A percentile compares a stretch with the other conserved stretches of the same genome.
phyloP scores from a whole-genome alignment of 1,140 invertebrate genomes.

The Drosophila ironensis region DNA sequence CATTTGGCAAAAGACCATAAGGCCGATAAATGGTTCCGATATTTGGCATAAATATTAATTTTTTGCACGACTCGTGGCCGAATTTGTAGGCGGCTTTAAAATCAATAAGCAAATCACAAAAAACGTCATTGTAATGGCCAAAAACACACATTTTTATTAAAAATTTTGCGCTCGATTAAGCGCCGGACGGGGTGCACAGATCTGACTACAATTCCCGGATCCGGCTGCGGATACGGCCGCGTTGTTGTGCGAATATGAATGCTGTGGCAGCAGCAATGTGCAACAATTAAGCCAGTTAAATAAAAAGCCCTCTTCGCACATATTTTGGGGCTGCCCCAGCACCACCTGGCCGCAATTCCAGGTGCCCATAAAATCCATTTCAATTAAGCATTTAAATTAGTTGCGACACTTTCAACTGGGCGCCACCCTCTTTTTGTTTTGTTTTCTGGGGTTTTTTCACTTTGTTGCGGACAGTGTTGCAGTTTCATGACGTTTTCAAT shows the following conservation, averaged over 20 bases:
- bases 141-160: slow-evolving; percentile 21
- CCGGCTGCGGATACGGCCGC: not conserved
- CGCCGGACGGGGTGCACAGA: slow-evolving; percentile 15
- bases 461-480: slow-evolving; percentile 62
- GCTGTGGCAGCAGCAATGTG: slow-evolving; percentile 43
- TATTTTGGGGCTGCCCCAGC: slow-evolving; percentile 57
- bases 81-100: slow-evolving; percentile 52
- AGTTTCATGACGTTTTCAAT: slow-evolving; percentile 80
- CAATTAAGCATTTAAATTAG: slow-evolving; percentile 82
- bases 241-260: not conserved
- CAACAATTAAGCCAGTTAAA: slow-evolving; percentile 78
- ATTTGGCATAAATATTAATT: slow-evolving; percentile 54
- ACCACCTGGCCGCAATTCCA: slow-evolving; percentile 59
- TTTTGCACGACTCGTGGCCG: slow-evolving; percentile 11
- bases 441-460: slow-evolving; percentile 27
- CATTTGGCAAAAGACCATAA: slow-evolving; percentile 41
- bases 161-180: slow-evolving; percentile 72
- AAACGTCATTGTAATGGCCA: slow-evolving; percentile 25
- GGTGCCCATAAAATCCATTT: slow-evolving; percentile 79
- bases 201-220: not conserved
- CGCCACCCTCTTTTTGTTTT: slow-evolving; percentile 4
- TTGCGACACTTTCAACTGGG: slow-evolving; percentile 75
- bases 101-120: slow-evolving; percentile 57
- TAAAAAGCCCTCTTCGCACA: slow-evolving; percentile 72
- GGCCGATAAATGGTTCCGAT: slow-evolving; percentile 50